Conservation (phyloP, 2,797 vertebrate genomes). For the Tokudaia muenninki region DNA sequence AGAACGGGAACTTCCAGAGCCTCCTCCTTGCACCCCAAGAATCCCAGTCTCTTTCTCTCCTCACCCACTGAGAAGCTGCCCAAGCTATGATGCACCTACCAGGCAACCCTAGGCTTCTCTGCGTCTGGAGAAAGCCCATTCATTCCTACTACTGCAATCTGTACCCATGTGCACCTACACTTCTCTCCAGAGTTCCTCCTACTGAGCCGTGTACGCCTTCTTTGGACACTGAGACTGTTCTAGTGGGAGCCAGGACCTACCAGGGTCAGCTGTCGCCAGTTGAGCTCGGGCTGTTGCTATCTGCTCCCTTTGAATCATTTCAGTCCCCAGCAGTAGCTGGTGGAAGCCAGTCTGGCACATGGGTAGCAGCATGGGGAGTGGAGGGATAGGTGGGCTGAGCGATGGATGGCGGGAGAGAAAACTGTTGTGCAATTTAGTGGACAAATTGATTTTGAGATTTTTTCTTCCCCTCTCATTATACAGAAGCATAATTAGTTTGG, state of each 20-base stretch:
- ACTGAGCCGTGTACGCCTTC: background rate
- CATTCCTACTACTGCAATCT: background rate
- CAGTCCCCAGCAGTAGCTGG: background rate
- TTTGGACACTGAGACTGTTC: background rate
- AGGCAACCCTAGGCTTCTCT: background rate
- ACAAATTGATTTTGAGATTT: background rate
- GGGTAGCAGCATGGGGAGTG: too few relatives aligned
- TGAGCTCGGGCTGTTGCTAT: background rate
- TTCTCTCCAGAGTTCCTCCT: background rate
- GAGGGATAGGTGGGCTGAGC: background rate
- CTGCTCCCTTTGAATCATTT: background rate
- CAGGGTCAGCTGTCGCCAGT: background rate
- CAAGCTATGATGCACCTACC: background rate
- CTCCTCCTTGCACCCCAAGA: background rate
- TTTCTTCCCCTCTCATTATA: background rate
- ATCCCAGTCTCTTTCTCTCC: background rate
- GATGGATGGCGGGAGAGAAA: background rate
- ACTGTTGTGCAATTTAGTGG: too few relatives aligned
- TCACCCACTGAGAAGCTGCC: background rate
- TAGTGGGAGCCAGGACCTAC: background rate
- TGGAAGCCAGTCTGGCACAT: background rate
- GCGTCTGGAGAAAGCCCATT: background rate
- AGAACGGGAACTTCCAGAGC: background rate
- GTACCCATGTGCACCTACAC: background rate
- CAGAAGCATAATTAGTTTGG: background rate